Percentiles rank a stretch among this genome's conserved stretches.
Evolutionary conservation across 2,888 invertebrate genomes (phyloP).

Genomic region (Pecten maximus): DNA sequence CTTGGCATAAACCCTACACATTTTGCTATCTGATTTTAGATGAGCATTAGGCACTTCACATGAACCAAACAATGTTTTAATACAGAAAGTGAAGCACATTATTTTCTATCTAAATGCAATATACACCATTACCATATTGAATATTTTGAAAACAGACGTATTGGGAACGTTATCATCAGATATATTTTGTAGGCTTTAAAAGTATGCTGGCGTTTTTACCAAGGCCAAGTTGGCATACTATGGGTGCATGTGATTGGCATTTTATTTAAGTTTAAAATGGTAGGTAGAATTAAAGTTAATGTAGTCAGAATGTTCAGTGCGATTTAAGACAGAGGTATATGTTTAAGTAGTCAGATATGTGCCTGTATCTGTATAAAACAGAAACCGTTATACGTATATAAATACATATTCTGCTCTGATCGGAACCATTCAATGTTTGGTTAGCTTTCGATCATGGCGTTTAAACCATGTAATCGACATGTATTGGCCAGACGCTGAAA

Average conservation of each 20-base stretch:
- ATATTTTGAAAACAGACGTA: background rate
- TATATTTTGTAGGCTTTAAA: background rate
- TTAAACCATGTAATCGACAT: background rate
- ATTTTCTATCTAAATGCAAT: no score
- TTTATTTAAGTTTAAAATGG: background rate
- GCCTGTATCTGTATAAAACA: background rate
- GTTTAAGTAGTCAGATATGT: background rate
- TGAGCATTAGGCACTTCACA: no score
- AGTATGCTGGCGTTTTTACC: background rate
- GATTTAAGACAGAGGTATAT: background rate
- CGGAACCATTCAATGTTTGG: background rate
- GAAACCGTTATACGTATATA: background rate
- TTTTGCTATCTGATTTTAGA: no score
- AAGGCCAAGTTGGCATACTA: background rate
- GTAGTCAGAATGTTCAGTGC: background rate
- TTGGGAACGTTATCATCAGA: background rate
- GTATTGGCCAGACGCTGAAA: no score
- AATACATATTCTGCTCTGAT: background rate
- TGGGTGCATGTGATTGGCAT: background rate
- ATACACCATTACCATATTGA: background rate
- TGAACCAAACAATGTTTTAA: no score
- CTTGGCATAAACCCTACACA: no score
- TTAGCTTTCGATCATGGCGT: background rate
- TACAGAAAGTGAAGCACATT: no score
- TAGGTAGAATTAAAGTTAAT: background rate